Evolutionary conservation across 2,113 vertebrate species (phyloP).

Genomic region (Ranitomeya imitator): DNA sequence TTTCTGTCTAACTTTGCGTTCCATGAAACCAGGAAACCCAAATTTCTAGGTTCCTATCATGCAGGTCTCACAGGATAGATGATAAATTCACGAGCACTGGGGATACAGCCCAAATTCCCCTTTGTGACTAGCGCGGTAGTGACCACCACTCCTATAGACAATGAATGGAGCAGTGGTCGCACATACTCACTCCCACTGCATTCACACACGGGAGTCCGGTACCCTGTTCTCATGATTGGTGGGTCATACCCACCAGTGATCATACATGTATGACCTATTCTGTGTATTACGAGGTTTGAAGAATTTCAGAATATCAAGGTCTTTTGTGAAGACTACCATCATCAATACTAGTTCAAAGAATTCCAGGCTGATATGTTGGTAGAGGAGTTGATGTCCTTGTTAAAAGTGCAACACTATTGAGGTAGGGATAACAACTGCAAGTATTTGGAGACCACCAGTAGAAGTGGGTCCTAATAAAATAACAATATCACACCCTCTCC

Average conservation of each 20-base stretch:
- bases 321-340: neutral
- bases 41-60: neutral
- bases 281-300: too few species aligned
- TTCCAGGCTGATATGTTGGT: neutral
- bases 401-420: neutral
- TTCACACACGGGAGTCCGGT: too few species aligned
- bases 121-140: too few species aligned
- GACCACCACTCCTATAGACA: too few species aligned
- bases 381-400: neutral
- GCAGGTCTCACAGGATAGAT: too few species aligned
- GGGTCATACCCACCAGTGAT: too few species aligned
- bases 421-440: neutral
- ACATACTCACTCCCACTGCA: too few species aligned
- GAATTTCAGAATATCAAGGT: neutral
- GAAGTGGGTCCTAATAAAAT: neutral
- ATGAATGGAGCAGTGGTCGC: too few species aligned
- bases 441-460: neutral
- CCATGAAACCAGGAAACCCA: neutral
- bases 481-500: neutral
- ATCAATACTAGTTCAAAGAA: neutral
- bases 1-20: neutral
- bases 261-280: too few species aligned
- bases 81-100: too few species aligned
- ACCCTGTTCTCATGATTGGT: too few species aligned
- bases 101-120: too few species aligned